Evolutionary conservation across 2,113 vertebrate genomes (phyloP).

Genomic region (Aleadryas rufinucha): DNA sequence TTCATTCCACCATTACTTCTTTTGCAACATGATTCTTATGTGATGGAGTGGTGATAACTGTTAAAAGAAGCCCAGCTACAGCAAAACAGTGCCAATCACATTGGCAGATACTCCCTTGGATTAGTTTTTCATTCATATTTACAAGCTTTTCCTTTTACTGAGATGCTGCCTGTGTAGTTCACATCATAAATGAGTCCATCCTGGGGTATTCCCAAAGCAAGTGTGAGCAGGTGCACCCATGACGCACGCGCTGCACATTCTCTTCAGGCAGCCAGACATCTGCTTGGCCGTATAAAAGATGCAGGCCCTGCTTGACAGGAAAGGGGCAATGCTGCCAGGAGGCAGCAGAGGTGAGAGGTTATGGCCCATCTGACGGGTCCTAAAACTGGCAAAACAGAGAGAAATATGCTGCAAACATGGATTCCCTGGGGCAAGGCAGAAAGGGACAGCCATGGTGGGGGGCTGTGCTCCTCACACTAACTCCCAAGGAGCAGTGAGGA

Average conservation of each 20-base stretch:
- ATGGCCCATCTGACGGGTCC: not conserved
- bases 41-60: not conserved
- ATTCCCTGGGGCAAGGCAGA: not conserved
- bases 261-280: conserved; percentile 2
- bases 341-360: not conserved
- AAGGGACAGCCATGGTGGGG: not conserved
- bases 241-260: not conserved
- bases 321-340: conserved; percentile 8
- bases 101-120: not conserved
- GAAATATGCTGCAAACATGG: not conserved
- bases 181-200: not conserved
- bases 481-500: not conserved
- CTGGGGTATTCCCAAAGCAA: conserved; percentile 26
- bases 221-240: conserved; percentile 32
- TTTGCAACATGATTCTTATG: not conserved
- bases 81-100: not conserved
- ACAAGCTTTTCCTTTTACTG: not conserved
- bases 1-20: not conserved
- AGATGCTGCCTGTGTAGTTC: not conserved
- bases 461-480: not conserved
- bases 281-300: conserved; percentile 40
- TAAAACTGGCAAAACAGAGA: not conserved
- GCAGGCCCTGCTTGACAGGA: conserved; percentile 14
- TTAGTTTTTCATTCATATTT: not conserved
- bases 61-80: not conserved